A percentile compares a stretch with the other conserved stretches of the same genome.
phyloP scores from a whole-genome alignment of 2,113 vertebrate species.

The Apus apus region DNA sequence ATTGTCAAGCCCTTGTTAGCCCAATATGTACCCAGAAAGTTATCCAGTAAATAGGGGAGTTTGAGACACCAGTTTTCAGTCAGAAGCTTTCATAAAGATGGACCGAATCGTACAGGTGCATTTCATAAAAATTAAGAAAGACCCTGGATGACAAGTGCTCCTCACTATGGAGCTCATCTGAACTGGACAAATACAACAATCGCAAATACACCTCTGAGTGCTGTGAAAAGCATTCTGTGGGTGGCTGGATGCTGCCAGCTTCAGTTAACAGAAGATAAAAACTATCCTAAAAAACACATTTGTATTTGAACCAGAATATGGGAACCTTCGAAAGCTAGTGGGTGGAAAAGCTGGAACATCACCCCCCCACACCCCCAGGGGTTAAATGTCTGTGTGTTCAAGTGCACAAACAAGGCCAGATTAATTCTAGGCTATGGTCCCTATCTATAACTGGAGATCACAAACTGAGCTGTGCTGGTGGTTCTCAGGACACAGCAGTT shows the following conservation, averaged over 20 bases:
- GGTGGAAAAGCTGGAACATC: not conserved
- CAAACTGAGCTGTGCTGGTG: not conserved
- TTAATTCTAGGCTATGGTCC: not conserved
- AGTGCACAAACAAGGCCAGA: not conserved
- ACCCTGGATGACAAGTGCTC: not conserved
- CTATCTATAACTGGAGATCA: not conserved
- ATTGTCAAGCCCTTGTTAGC: not conserved
- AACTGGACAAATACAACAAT: not conserved
- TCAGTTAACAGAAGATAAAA: not conserved
- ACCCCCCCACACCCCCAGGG: too few relatives aligned
- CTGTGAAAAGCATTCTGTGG: not conserved
- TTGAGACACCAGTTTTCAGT: not conserved
- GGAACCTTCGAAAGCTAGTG: not conserved
- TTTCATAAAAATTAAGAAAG: not conserved
- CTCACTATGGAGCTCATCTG: not conserved
- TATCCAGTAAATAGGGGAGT: not conserved
- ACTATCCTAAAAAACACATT: not conserved
- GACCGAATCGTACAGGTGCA: not conserved
- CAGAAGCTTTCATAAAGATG: not conserved
- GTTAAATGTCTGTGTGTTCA: not conserved
- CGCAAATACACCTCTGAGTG: not conserved
- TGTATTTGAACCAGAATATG: not conserved
- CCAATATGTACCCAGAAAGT: not conserved
- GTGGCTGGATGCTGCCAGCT: not conserved
- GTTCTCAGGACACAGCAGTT: not conserved